Evolutionary conservation across 1,140 invertebrate species (phyloP), one percentile per base, ranked within the genome.

Genomic region (Aphidius ervi): DNA sequence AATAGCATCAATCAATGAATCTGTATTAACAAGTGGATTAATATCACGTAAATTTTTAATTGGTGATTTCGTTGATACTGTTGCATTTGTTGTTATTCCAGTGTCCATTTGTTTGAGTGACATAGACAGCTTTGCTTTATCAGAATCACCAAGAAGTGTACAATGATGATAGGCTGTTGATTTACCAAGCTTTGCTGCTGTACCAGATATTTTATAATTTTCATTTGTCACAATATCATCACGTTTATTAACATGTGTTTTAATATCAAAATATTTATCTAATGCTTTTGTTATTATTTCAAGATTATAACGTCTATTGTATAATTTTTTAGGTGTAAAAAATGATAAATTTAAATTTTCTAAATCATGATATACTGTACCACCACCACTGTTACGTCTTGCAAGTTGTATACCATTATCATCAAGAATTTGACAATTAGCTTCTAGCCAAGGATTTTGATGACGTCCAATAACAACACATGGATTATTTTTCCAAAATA

Each of bases 371-470:
- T 95, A 99, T 20, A 99, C 95, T 16, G 94, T 91, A 8, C 95
- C 95, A 60, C 97, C 97, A n/a, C 95, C 96, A 77, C 94, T 97
- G 70, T 94, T 93, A 20, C 96, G 83, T 55, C 97, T 83, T 1
- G 89, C 96, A 16, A 98, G 67, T 3, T 83, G 75, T 49, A 96
- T 85, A 16, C 84, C 85, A 31, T 83, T 77, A 42, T 86, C 82
- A 50, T 82, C 73, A 23, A 89, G 67, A 42, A 79, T 81, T 4
- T 84, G 79, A 0, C 93, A 74, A 73, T 97, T 92, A 3, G 90
- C 87, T 79, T 99, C 97, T 20, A 89, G 73, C 90, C 95, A 99
- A 2, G 95, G 94, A 80, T 99, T 99, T 76, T 99, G 97, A 80
- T 98, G 93, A 46, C 93, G 83, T 2, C 97, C 97, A 72, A 99